Base-by-base conservation (phyloP, 1,140 invertebrate genomes). In the Drosophila lini region DNA sequence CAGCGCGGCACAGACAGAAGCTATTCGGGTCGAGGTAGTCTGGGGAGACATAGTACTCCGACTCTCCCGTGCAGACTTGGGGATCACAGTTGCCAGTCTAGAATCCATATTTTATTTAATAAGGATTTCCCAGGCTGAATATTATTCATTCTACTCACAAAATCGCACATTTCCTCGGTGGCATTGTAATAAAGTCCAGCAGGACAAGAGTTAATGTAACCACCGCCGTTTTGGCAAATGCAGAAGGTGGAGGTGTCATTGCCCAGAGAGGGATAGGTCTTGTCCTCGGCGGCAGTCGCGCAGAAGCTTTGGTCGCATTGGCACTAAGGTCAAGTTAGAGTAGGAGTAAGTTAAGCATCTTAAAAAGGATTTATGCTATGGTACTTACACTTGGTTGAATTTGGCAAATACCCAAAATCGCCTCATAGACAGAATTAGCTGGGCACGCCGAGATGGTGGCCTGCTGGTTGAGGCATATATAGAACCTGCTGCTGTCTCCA, bases 31-130 rank as follows among this genome's bases (percentile, higher is more conserved):
- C 79, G 0, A 58, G 61, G n/a, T 68, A 77, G 47, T 86, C 64
- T 2, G 50, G 34, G 0, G 57, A 67, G 3, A 73, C 36, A 0
- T 31, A 38, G 40, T 83, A 88, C 13, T 88, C 77, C 0, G 9
- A 1, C 16, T 52, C 0, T 8, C 28, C 28, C 2, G 11, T 32
- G 19, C 83, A 86, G 7, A 22, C 45, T 28, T 8, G 48, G 1
- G 83, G 83, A 68, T 86, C 80, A n/a, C 83, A 86, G 9, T 86
- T 74, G 3, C 80, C 77, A 0, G 76, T 71, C 82, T 86, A 32
- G 15, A 42, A 32, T 0, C 0, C 9, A 10, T 0, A 11, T 32
- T 1, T 25, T 0, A 11, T 32, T 1, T 25, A 0, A 13, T 38
- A 11, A 52, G 10, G 13, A 22, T 53, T 13, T 9, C 4, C 22